Base-by-base conservation (phyloP, 2,113 vertebrate genomes). In the Nyctibius bracteatus region DNA sequence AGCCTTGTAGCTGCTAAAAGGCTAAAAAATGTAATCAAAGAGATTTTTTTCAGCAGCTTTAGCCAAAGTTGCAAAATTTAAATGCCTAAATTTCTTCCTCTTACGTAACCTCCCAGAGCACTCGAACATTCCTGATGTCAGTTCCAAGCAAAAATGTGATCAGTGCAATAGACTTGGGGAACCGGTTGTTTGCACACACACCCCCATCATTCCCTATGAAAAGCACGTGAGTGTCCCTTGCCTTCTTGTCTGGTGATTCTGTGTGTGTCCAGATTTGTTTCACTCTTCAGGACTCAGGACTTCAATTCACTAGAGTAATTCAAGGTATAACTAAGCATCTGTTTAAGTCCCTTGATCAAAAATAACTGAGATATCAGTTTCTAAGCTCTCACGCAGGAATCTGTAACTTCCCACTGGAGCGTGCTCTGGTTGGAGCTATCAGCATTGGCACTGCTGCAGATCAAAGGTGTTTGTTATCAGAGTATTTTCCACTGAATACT, bases 61-160 rank as follows among this genome's bases (percentile, higher is more conserved):
- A 93, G 58, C 20, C 58, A 92, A 82, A 94, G 59, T 13, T 86
- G 20, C 47, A 94, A 81, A 89, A 94, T 90, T 90, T 81, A 93
- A 97, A 92, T 63, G 35, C 10, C 30, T 72, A 49, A 7, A 62
- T 85, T 75, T 75, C 11, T 58, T 49, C 4, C 2, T 8, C 31
- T 43, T 46, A 55, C 16, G 23, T 46, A 77, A 81, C n/a, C 21
- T 82, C 78, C 59, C 37, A 75, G 44, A 80, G 8, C 44, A 49
- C 27, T 80, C 0, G 0, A 24, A 7, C 30, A 35, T 65, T 87
- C 20, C 11, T 82, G n/a, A 46, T 27, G 28, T 3, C 21, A 27
- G 2, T 52, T 94, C 23, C 52, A 44, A 79, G 11, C 5, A 68
- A 71, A 95, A 67, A 58, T 12, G 19, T 27, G 33, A 52, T 62